Evolutionary conservation across 2,888 invertebrate species (phyloP), one percentile per base, ranked within the genome.

Genomic region (Pogonocherus hispidulus): DNA sequence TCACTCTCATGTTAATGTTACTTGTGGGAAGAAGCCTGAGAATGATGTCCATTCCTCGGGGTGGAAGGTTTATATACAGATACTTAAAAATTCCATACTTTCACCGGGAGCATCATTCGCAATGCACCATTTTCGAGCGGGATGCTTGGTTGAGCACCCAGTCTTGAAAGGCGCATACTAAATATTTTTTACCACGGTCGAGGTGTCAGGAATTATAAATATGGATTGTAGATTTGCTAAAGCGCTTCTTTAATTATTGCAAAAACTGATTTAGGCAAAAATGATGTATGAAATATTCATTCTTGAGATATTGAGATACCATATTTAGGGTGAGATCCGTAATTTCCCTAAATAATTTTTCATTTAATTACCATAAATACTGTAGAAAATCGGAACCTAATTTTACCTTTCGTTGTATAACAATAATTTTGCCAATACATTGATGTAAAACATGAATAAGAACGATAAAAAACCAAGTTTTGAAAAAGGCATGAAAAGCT

Each of bases 1-100:
- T 47, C 59, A 18, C 20, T 35, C 47, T 59, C 59, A 59, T 59
- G 59, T n/a, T 59, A 47, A 5, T 47, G 59, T 52, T 41, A 41
- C 41, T 18, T 32, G 19, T 19, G 23, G 27, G 59, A 35, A 19
- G 47, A 47, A 47, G 47, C 19, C 27, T 59, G 59, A 59, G 27
- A 59, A 59, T 59, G 59, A 59, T 59, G 35, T 11, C 20, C 19
- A 1, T 4, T 19, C 16, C n/a, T 9, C 19, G 59, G 19, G 32
- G 11, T 18, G 47, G 19, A 32, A 11, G 4, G 23, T 16, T 59
- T 59, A 27, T 59, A 59, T 59, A 59, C 47, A 23, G 11, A 46
- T 27, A 27, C 37, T 59, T 59, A 47, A 14, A 46, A 59, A 23
- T 56, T 41, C 41, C 3, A 41, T 1, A 35, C 41, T 52, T 52